Percentiles rank a stretch among this genome's conserved stretches.
phyloP scores from a whole-genome alignment of 2,797 vertebrate genomes.

The Poecilia velifera region DNA sequence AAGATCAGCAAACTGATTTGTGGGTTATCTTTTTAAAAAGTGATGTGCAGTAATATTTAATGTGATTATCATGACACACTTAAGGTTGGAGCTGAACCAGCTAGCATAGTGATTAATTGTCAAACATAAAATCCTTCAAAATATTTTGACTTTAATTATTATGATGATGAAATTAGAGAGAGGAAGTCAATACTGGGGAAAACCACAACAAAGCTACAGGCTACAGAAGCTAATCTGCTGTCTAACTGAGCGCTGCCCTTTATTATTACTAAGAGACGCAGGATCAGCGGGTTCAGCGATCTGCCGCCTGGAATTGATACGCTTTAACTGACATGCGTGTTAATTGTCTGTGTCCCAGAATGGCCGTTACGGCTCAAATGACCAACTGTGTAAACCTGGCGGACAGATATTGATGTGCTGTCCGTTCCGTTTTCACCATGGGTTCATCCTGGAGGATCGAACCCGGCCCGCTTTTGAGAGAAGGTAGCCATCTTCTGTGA shows the following conservation, averaged over 20 bases:
- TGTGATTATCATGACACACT: not conserved
- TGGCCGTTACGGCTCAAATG: slow-evolving; percentile 22
- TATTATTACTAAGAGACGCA: not conserved
- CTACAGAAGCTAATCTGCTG: not conserved
- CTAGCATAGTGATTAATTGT: not conserved
- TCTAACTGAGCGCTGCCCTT: not conserved
- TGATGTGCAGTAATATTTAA: not conserved
- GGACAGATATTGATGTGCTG: slow-evolving; percentile 38
- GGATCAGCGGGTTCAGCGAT: slow-evolving; percentile 7
- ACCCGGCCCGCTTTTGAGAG: not conserved
- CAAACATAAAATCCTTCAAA: not conserved
- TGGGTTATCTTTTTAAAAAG: not conserved
- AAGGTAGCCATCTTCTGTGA: not conserved
- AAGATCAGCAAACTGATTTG: not conserved
- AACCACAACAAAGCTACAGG: not conserved
- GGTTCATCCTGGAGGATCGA: not conserved
- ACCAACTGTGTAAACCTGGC: slow-evolving; percentile 49
- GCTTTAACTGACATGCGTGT: slow-evolving; percentile 4
- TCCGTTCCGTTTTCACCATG: not conserved
- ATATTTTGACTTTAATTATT: not conserved
- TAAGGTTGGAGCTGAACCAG: not conserved
- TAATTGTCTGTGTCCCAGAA: slow-evolving; percentile 18
- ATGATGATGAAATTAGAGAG: not conserved
- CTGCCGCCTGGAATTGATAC: slow-evolving; percentile 25
- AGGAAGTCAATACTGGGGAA: not conserved